These are phyloP conservation scores for Dermochelys coriacea DNA, from an alignment of 2,797 vertebrate genomes.

Conservation along the genomic window DNA sequence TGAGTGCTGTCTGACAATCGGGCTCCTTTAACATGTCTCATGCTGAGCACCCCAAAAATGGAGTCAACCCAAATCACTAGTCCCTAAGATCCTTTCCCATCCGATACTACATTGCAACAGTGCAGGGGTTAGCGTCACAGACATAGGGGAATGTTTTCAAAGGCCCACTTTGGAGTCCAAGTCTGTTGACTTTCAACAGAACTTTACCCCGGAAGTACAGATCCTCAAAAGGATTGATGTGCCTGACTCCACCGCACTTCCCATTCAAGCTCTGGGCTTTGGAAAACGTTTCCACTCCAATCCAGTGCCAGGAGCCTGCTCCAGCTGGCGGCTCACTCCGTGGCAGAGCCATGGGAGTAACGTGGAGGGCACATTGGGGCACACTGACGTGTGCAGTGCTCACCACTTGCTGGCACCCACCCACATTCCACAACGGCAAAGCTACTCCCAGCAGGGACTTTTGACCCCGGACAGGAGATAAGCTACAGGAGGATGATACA, in stretches of 20 bases:
- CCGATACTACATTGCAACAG: neutral
- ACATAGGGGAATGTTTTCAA: neutral
- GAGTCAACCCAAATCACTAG: neutral
- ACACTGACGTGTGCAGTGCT: too few species aligned
- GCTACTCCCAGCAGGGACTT: neutral
- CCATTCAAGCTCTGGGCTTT: neutral
- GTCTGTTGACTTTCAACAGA: too few species aligned
- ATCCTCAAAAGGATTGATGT: neutral
- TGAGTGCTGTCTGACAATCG: neutral
- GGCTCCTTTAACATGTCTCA: neutral
- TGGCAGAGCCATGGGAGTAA: too few species aligned
- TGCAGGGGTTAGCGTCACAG: neutral
- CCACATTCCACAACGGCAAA: accelerated
- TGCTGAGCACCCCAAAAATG: neutral
- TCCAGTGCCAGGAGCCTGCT: neutral
- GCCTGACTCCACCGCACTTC: neutral
- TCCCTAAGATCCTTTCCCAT: neutral
- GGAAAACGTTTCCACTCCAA: neutral
- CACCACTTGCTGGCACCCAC: neutral
- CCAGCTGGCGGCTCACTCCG: neutral
- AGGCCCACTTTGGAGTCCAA: neutral
- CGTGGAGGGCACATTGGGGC: too few species aligned
- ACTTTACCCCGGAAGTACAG: neutral
- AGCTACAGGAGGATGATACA: neutral
- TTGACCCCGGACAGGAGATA: neutral